A percentile compares a stretch with the other conserved stretches of the same genome.
phyloP scores from a whole-genome alignment of 2,888 invertebrate genomes.

The Agrilus mali region DNA sequence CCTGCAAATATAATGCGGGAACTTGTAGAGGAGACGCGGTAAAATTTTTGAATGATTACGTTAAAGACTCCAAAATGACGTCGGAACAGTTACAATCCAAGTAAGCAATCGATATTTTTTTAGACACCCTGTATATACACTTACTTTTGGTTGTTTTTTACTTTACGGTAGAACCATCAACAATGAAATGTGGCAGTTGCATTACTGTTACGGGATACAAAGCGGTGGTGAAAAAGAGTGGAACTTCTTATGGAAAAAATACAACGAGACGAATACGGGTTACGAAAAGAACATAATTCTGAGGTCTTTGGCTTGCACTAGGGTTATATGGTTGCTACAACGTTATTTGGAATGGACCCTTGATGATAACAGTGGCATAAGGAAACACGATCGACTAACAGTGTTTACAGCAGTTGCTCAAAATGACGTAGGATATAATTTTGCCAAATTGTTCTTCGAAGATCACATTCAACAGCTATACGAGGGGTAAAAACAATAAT shows the following conservation, averaged over 20 bases:
- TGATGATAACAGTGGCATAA: conserved; percentile 47
- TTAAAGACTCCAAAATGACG: too few species aligned
- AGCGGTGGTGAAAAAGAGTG: conserved; percentile 59
- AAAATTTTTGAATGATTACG: too few species aligned
- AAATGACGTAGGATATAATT: conserved; percentile 54
- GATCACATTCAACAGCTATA: conserved; percentile 48
- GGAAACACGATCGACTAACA: conserved; percentile 53
- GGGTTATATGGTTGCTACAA: conserved; percentile 41
- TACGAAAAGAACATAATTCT: conserved; percentile 54
- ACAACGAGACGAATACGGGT: conserved; percentile 50
- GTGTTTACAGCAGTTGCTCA: conserved; percentile 50
- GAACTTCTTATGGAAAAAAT: conserved; percentile 61
- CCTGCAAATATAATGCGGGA: too few species aligned
- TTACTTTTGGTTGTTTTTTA: too few species aligned
- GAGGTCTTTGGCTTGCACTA: conserved; percentile 53
- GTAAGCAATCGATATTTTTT: too few species aligned
- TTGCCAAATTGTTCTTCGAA: conserved; percentile 59
- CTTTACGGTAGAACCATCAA: too few species aligned
- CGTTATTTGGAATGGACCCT: conserved; percentile 55
- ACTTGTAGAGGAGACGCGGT: too few species aligned
- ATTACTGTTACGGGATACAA: too few species aligned
- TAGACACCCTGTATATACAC: too few species aligned
- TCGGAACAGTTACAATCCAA: too few species aligned
- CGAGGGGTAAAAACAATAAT: conserved; percentile 38
- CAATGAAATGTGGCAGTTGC: conserved; percentile 48